A percentile compares a stretch with the other conserved stretches of the same genome.
Conservation (phyloP, 2,888 invertebrate species). For the Agapetus fuscipes region DNA sequence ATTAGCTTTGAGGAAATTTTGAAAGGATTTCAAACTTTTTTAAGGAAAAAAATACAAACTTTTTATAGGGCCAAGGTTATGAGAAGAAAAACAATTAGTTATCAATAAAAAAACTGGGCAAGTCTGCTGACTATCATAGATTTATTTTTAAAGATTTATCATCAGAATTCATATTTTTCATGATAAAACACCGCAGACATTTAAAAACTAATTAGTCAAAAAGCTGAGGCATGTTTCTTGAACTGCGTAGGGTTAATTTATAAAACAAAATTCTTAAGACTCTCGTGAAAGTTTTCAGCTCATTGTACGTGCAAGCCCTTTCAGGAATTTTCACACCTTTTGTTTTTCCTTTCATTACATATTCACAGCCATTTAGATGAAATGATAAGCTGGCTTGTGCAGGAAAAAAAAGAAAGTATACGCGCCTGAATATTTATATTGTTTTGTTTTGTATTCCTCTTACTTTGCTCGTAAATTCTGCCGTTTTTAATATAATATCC, state of each 20-base stretch:
- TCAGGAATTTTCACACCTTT: conserved; percentile 1
- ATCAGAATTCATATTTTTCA: no score
- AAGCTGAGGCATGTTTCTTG: not conserved
- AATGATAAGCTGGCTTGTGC: conserved; percentile 2
- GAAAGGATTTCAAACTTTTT: no score
- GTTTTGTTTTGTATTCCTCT: no score
- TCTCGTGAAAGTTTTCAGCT: not conserved
- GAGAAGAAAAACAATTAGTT: no score
- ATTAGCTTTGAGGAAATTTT: no score
- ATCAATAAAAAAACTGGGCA: no score
- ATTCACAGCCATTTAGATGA: conserved; percentile 7
- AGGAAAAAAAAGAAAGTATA: not conserved
- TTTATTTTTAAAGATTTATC: no score
- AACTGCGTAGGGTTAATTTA: not conserved
- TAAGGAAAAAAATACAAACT: no score
- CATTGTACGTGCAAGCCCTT: not conserved
- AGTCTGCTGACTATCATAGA: no score
- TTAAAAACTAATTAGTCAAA: not conserved
- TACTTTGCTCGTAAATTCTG: conserved; percentile 5
- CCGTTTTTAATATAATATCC: not conserved
- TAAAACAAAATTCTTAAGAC: not conserved
- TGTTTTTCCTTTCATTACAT: conserved; percentile 4
- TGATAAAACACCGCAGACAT: no score
- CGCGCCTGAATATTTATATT: conserved; percentile 3
- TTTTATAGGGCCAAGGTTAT: no score